Conservation (phyloP, 2,113 vertebrate genomes). For the Triplophysa tibetana region DNA sequence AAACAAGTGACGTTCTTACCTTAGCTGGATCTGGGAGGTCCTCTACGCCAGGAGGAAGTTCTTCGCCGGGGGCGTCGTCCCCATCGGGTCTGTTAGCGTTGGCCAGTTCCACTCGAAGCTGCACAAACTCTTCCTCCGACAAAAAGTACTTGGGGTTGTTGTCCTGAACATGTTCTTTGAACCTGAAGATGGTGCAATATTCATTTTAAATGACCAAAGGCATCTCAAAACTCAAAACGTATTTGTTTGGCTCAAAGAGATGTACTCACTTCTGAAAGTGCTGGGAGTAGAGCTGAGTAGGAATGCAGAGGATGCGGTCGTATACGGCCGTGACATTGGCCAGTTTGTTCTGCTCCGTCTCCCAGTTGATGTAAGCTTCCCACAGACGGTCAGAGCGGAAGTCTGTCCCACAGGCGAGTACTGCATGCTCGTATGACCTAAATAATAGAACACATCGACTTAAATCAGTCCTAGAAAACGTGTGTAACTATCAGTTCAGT, state of each 20-base stretch:
- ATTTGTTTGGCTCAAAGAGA: not conserved
- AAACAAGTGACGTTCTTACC: slow-evolving; percentile 64
- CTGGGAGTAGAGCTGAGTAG: slow-evolving; percentile 93
- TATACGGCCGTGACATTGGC: slow-evolving; percentile 91
- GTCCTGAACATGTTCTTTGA: slow-evolving; percentile 94
- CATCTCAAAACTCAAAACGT: not conserved
- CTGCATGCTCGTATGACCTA: slow-evolving; percentile 93
- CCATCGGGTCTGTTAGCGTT: slow-evolving; percentile 78
- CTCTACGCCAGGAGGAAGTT: slow-evolving; percentile 87
- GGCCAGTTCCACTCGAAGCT: slow-evolving; percentile 87
- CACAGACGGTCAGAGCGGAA: slow-evolving; percentile 97
- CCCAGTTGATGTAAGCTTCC: slow-evolving; percentile 96
- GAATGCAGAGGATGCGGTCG: slow-evolving; percentile 92
- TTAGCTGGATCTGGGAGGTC: slow-evolving; percentile 94
- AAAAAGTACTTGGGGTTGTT: slow-evolving; percentile 92
- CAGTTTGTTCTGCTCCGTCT: slow-evolving; percentile 87
- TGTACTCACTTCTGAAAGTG: slow-evolving; percentile 90
- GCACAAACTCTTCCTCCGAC: slow-evolving; percentile 90
- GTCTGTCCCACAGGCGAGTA: slow-evolving; percentile 94
- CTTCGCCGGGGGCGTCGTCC: slow-evolving; percentile 75
- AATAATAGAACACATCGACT: not conserved
- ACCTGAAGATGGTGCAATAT: slow-evolving; percentile 70
- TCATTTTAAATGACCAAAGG: too few relatives aligned
- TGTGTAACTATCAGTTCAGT: too few relatives aligned
- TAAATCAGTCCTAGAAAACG: not conserved